Percentiles rank a stretch among this genome's conserved stretches.
phyloP scores from a whole-genome alignment of 2,797 vertebrate genomes.

The Alectoris magna region DNA sequence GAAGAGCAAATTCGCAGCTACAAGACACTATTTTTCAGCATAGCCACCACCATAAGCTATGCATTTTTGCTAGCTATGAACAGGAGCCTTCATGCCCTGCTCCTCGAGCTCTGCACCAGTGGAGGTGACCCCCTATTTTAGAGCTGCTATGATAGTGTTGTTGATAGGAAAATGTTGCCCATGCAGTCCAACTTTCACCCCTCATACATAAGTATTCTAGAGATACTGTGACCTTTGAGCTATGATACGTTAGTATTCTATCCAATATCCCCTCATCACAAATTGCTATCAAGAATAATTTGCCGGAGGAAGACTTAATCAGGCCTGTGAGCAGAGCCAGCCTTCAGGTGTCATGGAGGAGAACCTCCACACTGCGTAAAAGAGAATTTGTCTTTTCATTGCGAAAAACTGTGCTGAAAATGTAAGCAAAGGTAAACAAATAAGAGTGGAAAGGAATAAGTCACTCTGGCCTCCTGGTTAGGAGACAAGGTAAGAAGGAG shows the following conservation, averaged over 20 bases:
- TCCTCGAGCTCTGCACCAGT: too few relatives aligned
- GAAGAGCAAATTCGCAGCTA: too few relatives aligned
- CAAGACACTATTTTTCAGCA: too few relatives aligned
- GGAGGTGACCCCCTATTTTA: too few relatives aligned
- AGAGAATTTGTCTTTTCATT: slow-evolving; percentile 22
- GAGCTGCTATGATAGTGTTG: too few relatives aligned
- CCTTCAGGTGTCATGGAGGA: background rate
- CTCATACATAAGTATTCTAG: background rate
- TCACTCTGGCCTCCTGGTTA: background rate
- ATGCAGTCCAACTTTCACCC: too few relatives aligned
- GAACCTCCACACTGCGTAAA: background rate
- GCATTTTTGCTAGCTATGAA: too few relatives aligned
- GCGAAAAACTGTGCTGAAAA: slow-evolving; percentile 21
- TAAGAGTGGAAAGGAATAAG: background rate
- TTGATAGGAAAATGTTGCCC: too few relatives aligned
- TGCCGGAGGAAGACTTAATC: background rate
- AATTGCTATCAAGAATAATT: background rate
- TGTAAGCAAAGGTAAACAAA: slow-evolving; percentile 3
- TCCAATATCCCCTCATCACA: background rate
- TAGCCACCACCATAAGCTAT: too few relatives aligned
- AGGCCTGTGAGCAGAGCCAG: background rate
- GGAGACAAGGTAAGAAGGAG: background rate
- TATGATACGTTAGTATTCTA: background rate
- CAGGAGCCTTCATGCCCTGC: too few relatives aligned
- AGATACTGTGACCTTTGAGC: background rate